These are phyloP conservation scores for Colletes gigas DNA, from an alignment of 1,140 invertebrate genomes.

Conservation along the genomic window DNA sequence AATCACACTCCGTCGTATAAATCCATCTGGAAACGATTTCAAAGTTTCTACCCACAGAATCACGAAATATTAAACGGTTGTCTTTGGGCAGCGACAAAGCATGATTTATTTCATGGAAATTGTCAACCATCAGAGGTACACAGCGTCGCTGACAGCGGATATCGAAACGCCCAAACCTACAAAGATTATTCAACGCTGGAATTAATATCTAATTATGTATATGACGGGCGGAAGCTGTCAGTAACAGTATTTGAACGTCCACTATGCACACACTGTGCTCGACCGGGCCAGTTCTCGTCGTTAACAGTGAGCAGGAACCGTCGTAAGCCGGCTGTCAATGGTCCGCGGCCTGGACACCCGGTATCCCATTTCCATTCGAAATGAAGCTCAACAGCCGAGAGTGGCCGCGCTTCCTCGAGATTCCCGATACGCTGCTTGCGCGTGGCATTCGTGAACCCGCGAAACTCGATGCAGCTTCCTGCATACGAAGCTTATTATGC, in stretches of 20 bases:
- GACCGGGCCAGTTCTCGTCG: neutral
- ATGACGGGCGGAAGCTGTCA: slow-evolving; percentile 42
- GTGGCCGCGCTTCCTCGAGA: slow-evolving; percentile 57
- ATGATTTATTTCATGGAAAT: neutral
- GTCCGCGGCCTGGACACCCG: neutral
- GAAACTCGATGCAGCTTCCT: no score
- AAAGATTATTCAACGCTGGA: slow-evolving; percentile 41
- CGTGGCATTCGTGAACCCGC: slow-evolving; percentile 19
- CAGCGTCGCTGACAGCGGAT: neutral
- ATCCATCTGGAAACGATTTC: no score
- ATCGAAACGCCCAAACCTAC: slow-evolving; percentile 30
- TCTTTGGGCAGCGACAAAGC: no score
- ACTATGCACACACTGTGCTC: neutral
- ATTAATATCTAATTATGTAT: slow-evolving; percentile 51
- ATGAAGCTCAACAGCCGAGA: slow-evolving; percentile 59
- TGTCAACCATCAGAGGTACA: neutral
- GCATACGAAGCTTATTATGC: no score
- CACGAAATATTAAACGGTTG: no score
- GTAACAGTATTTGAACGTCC: slow-evolving; percentile 40
- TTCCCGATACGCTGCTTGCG: slow-evolving; percentile 53
- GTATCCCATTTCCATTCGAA: slow-evolving; percentile 68
- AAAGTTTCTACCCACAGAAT: no score
- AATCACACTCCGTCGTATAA: no score
- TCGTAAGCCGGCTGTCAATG: slow-evolving; percentile 4
- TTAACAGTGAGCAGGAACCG: neutral